Base-by-base conservation (phyloP, 2,113 vertebrate species). In the Synodontis membranacea region DNA sequence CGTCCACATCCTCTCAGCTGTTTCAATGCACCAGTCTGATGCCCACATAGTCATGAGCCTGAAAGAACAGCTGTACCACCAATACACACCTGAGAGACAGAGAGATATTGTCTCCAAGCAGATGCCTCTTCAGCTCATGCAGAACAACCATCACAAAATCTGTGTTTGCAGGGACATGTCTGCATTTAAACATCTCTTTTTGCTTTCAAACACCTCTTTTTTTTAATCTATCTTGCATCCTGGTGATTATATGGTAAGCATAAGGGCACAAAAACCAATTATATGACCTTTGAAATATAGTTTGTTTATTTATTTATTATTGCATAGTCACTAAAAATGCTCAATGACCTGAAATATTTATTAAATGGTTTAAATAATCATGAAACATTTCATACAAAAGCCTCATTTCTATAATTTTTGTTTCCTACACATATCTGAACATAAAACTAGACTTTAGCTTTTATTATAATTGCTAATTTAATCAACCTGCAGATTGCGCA, bases 111-210 rank as follows among this genome's bases (percentile, higher is more conserved):
- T 80, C 80, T 82, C 80, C n/a, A 58, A 80, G 83, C 80, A 83
- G n/a, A 80, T 80, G 80, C 68, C 86, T 64, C 74, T 85, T 84
- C 46, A 58, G 19, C 56, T 87, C 80, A 83, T 87, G 84, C 46
- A 88, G 56, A 88, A 83, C 82, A 85, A 39, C 85, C 82, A 85
- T 86, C 78, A 90, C 68, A 62, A 70, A 50, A 85, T 80, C 79
- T 82, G 58, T 83, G 34, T 56, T 85, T 60, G 54, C 84, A 86
- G 76, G 86, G 81, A 58, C 85, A 86, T 58, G 11, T 79, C 50
- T 79, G 50, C 31, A 54, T 54, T 54, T 23, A 34, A 79, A 52
- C 62, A 0, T 28, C 28, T 48, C 56, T 56, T 76, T 68, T 75
- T 10, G n/a, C n/a, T n/a, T n/a, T n/a, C n/a, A n/a, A n/a, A n/a